A percentile compares a stretch with the other conserved stretches of the same genome.
phyloP scores from a whole-genome alignment of 2,888 invertebrate species.

The Clunio marinus region DNA sequence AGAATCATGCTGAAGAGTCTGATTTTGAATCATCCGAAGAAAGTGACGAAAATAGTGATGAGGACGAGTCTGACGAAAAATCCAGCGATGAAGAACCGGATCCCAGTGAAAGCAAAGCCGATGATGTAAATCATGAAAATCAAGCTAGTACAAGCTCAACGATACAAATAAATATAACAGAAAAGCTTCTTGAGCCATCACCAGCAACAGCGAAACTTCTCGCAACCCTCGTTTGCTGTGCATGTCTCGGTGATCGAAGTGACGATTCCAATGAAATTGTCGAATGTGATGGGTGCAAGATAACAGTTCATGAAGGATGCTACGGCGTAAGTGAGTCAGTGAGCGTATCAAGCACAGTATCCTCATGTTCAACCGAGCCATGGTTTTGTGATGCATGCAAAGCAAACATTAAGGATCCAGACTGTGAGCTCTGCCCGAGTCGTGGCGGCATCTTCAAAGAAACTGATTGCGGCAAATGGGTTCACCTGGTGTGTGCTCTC shows the following conservation, averaged over 20 bases:
- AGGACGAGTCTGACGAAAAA: constrained; percentile 9
- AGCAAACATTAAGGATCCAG: constrained; percentile 80
- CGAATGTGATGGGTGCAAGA: constrained; percentile 94
- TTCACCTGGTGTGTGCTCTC: constrained; percentile 94
- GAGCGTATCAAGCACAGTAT: constrained; percentile 87
- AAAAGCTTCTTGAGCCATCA: constrained; percentile 8
- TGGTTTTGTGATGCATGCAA: constrained; percentile 99
- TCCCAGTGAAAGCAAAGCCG: constrained; percentile 39
- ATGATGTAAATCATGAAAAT: constrained; percentile 22
- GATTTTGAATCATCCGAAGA: constrained; percentile 28
- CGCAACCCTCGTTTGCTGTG: constrained; percentile 81
- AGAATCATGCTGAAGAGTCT: neutral
- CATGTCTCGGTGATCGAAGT: constrained; percentile 88
- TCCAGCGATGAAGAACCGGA: constrained; percentile 42
- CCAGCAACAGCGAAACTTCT: constrained; percentile 53
- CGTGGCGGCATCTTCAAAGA: constrained; percentile 89
- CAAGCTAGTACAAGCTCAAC: neutral
- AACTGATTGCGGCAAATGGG: constrained; percentile 97
- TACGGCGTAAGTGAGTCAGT: constrained; percentile 91
- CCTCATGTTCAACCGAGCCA: constrained; percentile 92
- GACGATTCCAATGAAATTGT: constrained; percentile 94
- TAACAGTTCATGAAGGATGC: constrained; percentile 95
- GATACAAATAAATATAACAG: constrained; percentile 34
- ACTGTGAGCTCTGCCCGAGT: constrained; percentile 94
- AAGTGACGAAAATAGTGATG: constrained; percentile 27